A percentile compares a stretch with the other conserved stretches of the same genome.
Conservation (phyloP, 2,797 vertebrate genomes). For the Siniperca scherzeri region DNA sequence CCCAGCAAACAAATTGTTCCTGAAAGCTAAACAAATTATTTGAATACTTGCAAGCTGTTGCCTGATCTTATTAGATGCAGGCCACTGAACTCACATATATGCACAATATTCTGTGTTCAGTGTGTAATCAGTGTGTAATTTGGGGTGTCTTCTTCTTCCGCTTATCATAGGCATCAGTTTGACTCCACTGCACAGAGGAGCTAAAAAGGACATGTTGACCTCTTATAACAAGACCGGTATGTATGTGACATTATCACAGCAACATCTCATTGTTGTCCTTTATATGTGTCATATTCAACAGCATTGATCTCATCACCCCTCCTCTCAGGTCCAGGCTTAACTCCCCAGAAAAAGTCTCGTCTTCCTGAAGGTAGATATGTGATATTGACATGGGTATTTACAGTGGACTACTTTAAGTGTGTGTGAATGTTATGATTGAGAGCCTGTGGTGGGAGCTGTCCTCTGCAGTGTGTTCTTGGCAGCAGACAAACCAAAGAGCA, state of each 20-base stretch:
- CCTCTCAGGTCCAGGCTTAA: slow-evolving; percentile 55
- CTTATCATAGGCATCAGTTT: slow-evolving; percentile 54
- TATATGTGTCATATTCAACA: slow-evolving; percentile 7
- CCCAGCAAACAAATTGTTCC: not conserved
- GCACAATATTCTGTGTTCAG: not conserved
- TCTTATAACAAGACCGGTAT: slow-evolving; percentile 52
- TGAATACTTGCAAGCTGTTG: not conserved
- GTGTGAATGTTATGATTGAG: slow-evolving; percentile 73
- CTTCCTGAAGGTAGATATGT: slow-evolving; percentile 51
- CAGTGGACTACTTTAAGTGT: slow-evolving; percentile 36
- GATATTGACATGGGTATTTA: slow-evolving; percentile 39
- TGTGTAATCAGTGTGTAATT: not conserved
- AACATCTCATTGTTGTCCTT: not conserved
- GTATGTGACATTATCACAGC: slow-evolving; percentile 16
- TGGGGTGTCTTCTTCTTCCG: slow-evolving; percentile 19
- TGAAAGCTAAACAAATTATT: not conserved
- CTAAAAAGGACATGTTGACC: not conserved
- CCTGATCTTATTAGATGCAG: not conserved
- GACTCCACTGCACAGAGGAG: slow-evolving; percentile 62
- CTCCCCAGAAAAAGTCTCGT: slow-evolving; percentile 59
- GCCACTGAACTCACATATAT: not conserved
- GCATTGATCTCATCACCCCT: not conserved
- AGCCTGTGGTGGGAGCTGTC: slow-evolving; percentile 68
- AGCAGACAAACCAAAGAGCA: slow-evolving; percentile 70
- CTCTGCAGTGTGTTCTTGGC: slow-evolving; percentile 70